Base-by-base conservation (phyloP, 2,888 invertebrate species). In the Urechis unicinctus region DNA sequence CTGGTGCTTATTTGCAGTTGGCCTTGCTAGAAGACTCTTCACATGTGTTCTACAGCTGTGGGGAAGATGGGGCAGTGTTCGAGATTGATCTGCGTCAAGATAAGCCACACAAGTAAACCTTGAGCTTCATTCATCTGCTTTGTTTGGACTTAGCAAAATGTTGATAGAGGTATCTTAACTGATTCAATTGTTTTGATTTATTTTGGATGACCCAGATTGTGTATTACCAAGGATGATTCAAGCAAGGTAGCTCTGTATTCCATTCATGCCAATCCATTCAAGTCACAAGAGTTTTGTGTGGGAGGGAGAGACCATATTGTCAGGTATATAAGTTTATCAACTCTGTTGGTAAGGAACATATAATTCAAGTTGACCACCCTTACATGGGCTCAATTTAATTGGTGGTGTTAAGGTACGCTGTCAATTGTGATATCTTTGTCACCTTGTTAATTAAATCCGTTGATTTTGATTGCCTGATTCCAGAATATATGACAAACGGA, bases 1-100 rank as follows among this genome's bases (percentile, higher is more conserved):
- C 1, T 29, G 25, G 28, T 50, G 13, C 22, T 53, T 52, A 6
- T 24, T 57, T 67, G 2, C 66, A 80, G 81, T 79, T 95, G 64
- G 86, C 89, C 56, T 81, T 91, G 61, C 83, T 87, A 64, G 82
- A 84, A 6, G 85, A 86, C 56, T 86, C 86, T 62, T 89, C 91
- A 0, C 87, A 89, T 73, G 79, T 87, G 53, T 75, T 82, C 59
- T 81, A 93, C 28, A 91, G 89, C 63, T 91, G 88, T 63, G 94
- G 92, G 1, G 93, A 94, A 80, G 94, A 95, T 81, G 89, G 88
- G 0, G 81, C 85, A 56, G 86, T 92, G 6, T 84, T 87, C 71
- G 86, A 86, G 68, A 85, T 88, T 61, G 95, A 95, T 81, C 83
- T 94, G 57, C 82, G 95, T 48, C 83, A 85, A 60, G 83, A 84